phyloP scores from a whole-genome alignment of 30 jellyfish, hydroid and myxozoan genomes.

The Aurelia aurita region DNA sequence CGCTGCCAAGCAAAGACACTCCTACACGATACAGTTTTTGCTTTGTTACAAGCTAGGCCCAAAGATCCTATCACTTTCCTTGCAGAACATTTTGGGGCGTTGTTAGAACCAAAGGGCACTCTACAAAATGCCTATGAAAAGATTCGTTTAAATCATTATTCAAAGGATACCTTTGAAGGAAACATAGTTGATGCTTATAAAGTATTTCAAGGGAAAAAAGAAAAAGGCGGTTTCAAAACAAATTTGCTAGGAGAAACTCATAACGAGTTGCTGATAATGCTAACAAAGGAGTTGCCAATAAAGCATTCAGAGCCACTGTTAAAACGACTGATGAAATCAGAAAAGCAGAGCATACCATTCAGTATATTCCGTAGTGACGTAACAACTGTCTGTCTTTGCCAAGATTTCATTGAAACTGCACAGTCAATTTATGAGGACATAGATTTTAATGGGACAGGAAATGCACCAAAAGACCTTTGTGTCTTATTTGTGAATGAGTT shows the following conservation, averaged over 20 bases:
- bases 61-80: constrained; percentile 78
- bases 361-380: constrained; percentile 41
- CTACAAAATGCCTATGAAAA: constrained; percentile 60
- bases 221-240: not conserved
- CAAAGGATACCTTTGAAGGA: constrained; percentile 41
- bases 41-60: constrained; percentile 73
- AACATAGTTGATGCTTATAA: constrained; percentile 71
- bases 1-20: constrained; percentile 45
- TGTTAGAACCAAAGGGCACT: constrained; percentile 51
- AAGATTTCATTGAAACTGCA: constrained; percentile 48
- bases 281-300: constrained; percentile 40
- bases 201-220: constrained; percentile 7
- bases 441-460: constrained; percentile 54
- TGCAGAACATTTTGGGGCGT: constrained; percentile 63
- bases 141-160: constrained; percentile 37
- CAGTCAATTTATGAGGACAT: constrained; percentile 48
- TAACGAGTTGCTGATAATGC: constrained; percentile 45
- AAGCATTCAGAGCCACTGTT: constrained; percentile 41
- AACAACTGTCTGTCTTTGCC: constrained; percentile 24
- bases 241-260: constrained; percentile 48
- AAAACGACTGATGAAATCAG: constrained; percentile 43
- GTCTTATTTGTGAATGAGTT: constrained; percentile 20
- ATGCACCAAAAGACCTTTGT: constrained; percentile 60
- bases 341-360: constrained; percentile 51
- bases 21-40: constrained; percentile 46